phyloP scores from a whole-genome alignment of 2,113 vertebrate genomes.

The Neotoma lepida region DNA sequence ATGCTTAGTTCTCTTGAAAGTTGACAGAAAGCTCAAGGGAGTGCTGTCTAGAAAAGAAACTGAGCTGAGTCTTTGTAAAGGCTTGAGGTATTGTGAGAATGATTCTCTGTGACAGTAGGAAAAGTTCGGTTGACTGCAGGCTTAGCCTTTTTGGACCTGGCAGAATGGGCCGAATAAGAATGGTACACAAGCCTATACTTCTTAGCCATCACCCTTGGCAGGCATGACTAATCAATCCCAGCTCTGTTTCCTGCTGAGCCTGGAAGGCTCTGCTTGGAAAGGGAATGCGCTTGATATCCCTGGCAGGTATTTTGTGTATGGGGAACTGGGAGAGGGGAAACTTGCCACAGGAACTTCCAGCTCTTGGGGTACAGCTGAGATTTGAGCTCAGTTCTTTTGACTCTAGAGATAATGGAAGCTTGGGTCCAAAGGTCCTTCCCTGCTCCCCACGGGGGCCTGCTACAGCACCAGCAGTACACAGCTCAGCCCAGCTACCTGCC shows the following conservation, averaged over 20 bases:
- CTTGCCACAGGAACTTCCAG: neutral
- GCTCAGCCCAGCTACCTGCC: neutral
- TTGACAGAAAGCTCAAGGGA: neutral
- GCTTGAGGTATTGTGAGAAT: neutral
- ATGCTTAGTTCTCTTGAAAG: neutral
- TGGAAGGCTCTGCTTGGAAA: neutral
- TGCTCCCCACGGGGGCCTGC: neutral
- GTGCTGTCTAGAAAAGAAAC: neutral
- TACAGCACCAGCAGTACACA: neutral
- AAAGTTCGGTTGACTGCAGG: neutral
- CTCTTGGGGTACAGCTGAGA: neutral
- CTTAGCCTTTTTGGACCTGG: neutral
- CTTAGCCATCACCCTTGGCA: neutral
- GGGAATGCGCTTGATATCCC: neutral
- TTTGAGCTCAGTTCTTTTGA: neutral
- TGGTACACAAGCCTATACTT: rapidly evolving
- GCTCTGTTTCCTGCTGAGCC: neutral
- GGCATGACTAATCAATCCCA: constrained; percentile 40
- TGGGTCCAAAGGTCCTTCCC: neutral
- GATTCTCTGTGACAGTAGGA: neutral
- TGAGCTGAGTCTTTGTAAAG: neutral
- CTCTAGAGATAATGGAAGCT: neutral
- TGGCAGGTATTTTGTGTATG: neutral
- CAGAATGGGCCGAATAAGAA: neutral
- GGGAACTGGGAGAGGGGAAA: neutral